Evolutionary conservation across 2,797 vertebrate species (phyloP).

Genomic region (Alca torda): DNA sequence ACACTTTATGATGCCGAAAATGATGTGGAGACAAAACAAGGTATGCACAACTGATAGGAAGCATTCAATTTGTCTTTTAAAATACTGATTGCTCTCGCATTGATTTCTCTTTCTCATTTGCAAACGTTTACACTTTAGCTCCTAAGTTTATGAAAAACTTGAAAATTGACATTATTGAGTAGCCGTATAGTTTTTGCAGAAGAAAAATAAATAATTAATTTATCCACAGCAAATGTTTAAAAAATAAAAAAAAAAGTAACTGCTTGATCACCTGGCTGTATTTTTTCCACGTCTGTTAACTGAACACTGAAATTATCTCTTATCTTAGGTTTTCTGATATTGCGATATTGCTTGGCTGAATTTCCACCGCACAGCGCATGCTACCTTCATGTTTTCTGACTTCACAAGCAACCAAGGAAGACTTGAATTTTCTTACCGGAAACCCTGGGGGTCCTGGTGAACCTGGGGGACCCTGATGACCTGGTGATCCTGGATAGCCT

Average conservation of each 20-base stretch:
- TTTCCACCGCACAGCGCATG: background rate
- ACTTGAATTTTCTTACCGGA: constrained; percentile 74
- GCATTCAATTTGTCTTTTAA: background rate
- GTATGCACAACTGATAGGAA: background rate
- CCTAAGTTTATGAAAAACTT: background rate
- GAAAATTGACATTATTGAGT: background rate
- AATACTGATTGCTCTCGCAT: background rate
- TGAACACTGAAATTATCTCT: background rate
- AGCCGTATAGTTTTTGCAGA: background rate
- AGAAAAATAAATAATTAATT: background rate
- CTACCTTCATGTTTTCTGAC: background rate
- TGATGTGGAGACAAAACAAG: background rate
- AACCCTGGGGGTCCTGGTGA: constrained; percentile 74
- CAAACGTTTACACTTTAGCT: background rate
- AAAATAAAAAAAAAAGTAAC: background rate
- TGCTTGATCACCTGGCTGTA: background rate
- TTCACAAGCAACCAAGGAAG: background rate
- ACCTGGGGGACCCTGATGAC: constrained; percentile 78
- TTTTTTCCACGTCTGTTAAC: background rate
- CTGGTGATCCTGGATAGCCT: constrained; percentile 86
- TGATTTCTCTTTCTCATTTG: background rate
- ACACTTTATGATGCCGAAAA: background rate
- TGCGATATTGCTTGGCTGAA: background rate
- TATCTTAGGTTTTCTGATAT: background rate
- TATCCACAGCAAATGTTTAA: background rate